phyloP scores from a whole-genome alignment of 1,140 invertebrate genomes.

The Zeugodacus cucurbitae region DNA sequence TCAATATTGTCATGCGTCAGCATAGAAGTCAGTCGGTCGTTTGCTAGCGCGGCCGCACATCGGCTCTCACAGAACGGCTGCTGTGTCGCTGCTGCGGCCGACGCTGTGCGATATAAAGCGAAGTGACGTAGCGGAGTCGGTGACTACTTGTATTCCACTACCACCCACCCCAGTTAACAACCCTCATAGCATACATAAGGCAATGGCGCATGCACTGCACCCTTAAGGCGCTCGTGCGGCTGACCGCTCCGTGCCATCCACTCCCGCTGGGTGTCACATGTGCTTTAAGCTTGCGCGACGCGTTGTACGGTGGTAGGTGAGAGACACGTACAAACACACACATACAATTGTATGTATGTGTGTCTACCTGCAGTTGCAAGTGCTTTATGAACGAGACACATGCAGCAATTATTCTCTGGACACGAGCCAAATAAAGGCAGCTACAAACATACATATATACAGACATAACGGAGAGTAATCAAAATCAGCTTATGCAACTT shows the following conservation, averaged over 20 bases:
- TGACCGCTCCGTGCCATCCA: neutral
- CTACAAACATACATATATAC: neutral
- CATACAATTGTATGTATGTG: neutral
- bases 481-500: neutral
- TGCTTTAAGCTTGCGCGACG: constrained; percentile 16
- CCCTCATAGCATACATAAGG: neutral
- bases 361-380: neutral
- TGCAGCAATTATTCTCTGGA: neutral
- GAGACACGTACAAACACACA: neutral
- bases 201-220: constrained; percentile 46
- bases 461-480: no score
- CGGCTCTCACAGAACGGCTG: neutral
- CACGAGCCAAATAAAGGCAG: neutral
- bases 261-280: neutral
- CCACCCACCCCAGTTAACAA: constrained; percentile 2
- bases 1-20: constrained; percentile 65
- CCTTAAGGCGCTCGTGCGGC: constrained; percentile 39
- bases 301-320: constrained; percentile 6
- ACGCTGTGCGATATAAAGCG: neutral
- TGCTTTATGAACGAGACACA: neutral
- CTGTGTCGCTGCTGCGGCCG: neutral
- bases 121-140: no score
- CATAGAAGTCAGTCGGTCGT: neutral
- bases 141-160: neutral
- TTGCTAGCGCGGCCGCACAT: neutral